These are phyloP conservation scores for Monopis laevigella DNA, from an alignment of 2,888 invertebrate species.

Conservation along the genomic window DNA sequence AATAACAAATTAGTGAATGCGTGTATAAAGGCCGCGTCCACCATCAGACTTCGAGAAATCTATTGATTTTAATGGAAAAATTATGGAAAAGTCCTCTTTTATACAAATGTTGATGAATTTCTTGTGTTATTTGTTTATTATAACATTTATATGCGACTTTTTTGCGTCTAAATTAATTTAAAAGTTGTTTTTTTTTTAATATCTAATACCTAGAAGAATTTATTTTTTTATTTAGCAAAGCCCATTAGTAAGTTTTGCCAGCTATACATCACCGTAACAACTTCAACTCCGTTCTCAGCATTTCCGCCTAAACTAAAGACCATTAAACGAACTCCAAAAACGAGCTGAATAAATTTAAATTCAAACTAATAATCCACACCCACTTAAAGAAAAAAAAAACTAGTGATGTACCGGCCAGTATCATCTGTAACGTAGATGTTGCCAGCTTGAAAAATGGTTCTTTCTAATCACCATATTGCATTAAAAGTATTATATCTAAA, in stretches of 20 bases:
- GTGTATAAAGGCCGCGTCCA: too few species aligned
- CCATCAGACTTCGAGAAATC: too few species aligned
- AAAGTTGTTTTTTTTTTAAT: too few species aligned
- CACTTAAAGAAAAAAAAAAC: constrained; percentile 30
- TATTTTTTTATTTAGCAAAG: not conserved
- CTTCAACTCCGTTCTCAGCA: not conserved
- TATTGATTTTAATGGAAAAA: constrained; percentile 48
- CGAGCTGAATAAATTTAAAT: constrained; percentile 26
- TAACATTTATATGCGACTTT: too few species aligned
- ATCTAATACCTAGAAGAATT: too few species aligned
- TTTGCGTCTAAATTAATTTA: too few species aligned
- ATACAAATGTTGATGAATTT: constrained; percentile 25
- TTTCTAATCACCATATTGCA: constrained; percentile 46
- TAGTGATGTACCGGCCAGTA: constrained; percentile 36
- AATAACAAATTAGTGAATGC: constrained; percentile 57
- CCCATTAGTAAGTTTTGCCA: not conserved
- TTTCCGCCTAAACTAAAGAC: constrained; percentile 2
- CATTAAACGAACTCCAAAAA: constrained; percentile 18
- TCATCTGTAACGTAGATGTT: constrained; percentile 28
- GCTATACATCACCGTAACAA: not conserved
- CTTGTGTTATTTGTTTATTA: too few species aligned
- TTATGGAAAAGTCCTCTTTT: too few species aligned
- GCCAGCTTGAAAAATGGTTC: constrained; percentile 41
- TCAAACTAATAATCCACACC: constrained; percentile 41
- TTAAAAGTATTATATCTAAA: constrained; percentile 42